Base-by-base conservation (phyloP, 2,888 invertebrate genomes). In the Meiosimyza decipiens region DNA sequence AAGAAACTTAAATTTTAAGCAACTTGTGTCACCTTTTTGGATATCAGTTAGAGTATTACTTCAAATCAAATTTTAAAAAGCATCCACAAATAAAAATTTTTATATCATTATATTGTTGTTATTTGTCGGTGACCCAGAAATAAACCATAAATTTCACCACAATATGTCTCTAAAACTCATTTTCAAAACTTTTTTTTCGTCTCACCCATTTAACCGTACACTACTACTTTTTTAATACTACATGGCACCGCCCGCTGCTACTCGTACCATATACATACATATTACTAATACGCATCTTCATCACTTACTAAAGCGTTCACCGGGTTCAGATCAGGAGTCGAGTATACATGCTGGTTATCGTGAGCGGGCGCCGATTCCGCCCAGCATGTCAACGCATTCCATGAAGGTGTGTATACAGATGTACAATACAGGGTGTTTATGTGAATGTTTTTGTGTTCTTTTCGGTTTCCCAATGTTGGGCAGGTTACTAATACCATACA, bases 341-440 rank as follows among this genome's bases (percentile, higher is more conserved):
- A 86, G 87, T 80, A 84, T 87, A 73, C 80, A 82, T 75, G 87
- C 84, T 82, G 88, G 40, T 40, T 89, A 88, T 78, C 89, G 88
- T 87, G 65, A 71, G 57, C 52, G 62, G 80, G 88, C 90, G 78
- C 87, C 86, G 78, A 87, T 93, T 80, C 90, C 91, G 72, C 91
- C 91, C 84, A 92, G 92, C 82, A 90, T 91, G 81, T 93, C 92
- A 75, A 89, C 92, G 79, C 92, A 91, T 83, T 92, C 91, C 80
- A 92, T 93, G 83, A 92, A 92, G 92, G 93, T 92, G 87, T 79
- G 81, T 80, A 75, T 77, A 57, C 40, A 71, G 55, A 71, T 72
- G 66, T 22, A 52, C 50, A 57, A 55, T 54, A 52, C n/a, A 16
- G 22, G 22, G 22, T 16, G 18, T 9, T 40, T 40, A 40, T 40